phyloP scores from a whole-genome alignment of 2,113 vertebrate species.

The Daphoenositta chrysoptera region DNA sequence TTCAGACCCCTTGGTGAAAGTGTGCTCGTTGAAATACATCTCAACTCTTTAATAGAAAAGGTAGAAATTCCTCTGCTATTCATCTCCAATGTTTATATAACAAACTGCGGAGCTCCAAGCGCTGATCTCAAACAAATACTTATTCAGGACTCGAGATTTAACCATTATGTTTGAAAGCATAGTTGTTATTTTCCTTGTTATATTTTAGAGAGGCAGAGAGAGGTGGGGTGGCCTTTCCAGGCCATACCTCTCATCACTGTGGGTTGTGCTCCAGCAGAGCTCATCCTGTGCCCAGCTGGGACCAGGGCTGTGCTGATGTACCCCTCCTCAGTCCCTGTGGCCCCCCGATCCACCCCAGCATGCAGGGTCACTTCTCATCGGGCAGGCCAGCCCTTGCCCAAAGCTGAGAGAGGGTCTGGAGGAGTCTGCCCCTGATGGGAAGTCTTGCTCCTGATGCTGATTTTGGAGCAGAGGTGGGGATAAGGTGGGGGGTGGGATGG shows the following conservation, averaged over 20 bases:
- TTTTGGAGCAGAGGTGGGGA: background rate
- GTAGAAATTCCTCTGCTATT: background rate
- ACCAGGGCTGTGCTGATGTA: fast-evolving
- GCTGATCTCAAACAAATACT: background rate
- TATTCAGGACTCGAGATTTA: background rate
- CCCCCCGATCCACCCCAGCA: fast-evolving
- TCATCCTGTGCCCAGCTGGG: fast-evolving
- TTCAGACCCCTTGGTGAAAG: background rate
- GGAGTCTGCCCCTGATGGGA: background rate
- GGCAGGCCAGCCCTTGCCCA: fast-evolving
- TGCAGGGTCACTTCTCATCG: fast-evolving
- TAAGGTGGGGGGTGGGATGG: background rate
- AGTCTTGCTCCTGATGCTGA: background rate
- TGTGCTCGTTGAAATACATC: background rate
- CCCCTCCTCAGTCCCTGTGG: background rate
- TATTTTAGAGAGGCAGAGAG: background rate
- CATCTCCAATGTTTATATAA: background rate
- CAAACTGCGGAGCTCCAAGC: background rate
- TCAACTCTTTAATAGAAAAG: background rate
- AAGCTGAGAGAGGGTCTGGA: background rate
- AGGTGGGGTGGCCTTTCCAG: background rate
- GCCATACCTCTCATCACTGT: background rate
- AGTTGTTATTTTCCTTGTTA: background rate
- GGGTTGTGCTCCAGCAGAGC: fast-evolving
- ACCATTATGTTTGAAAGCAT: background rate